These are phyloP conservation scores for Lycaena phlaeas DNA, from an alignment of 2,888 invertebrate genomes.

Conservation along the genomic window DNA sequence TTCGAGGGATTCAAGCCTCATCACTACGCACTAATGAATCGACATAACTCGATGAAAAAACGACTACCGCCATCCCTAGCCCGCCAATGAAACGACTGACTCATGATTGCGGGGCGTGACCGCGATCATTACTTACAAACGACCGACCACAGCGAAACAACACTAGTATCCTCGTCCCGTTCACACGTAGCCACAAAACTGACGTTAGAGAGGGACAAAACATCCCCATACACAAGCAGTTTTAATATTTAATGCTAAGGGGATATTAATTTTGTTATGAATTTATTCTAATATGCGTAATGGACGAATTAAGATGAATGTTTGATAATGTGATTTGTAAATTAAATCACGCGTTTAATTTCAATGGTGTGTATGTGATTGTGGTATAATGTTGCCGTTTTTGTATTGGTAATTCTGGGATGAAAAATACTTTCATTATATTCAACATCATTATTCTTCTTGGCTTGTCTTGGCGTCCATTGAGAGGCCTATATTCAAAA, in stretches of 20 bases:
- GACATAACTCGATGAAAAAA: constrained; percentile 46
- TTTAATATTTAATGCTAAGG: constrained; percentile 66
- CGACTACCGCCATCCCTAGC: constrained; percentile 23
- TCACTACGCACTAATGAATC: constrained; percentile 39
- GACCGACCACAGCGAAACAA: constrained; percentile 18
- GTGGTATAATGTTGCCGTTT: background rate
- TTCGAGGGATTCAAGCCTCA: too few species aligned
- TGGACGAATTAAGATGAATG: constrained; percentile 33
- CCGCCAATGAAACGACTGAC: constrained; percentile 48
- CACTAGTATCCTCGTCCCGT: constrained; percentile 26
- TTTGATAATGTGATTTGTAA: constrained; percentile 26
- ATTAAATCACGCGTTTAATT: constrained; percentile 22
- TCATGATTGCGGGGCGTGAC: constrained; percentile 65
- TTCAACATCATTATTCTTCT: too few species aligned
- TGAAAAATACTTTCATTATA: too few species aligned
- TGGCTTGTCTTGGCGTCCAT: too few species aligned
- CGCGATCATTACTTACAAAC: constrained; percentile 53
- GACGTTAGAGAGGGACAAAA: constrained; percentile 25
- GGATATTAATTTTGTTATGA: constrained; percentile 59
- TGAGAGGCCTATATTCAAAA: too few species aligned
- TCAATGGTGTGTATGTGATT: constrained; percentile 14
- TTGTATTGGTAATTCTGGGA: too few species aligned
- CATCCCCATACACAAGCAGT: constrained; percentile 49
- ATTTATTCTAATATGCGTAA: constrained; percentile 51
- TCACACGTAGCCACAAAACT: constrained; percentile 19